phyloP scores from a whole-genome alignment of 1,140 invertebrate species.

The Nasonia vitripennis region DNA sequence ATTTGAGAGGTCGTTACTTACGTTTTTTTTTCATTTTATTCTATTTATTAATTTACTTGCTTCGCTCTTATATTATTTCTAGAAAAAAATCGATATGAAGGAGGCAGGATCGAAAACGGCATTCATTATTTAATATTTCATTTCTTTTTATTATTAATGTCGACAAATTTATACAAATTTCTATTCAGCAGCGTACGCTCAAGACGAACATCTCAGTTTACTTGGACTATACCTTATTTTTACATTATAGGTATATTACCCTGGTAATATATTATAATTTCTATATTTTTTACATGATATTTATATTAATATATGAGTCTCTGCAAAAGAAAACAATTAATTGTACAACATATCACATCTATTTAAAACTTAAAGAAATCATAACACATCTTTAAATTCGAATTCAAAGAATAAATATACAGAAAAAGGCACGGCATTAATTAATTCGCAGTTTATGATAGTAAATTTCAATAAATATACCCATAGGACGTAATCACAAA shows the following conservation, averaged over 20 bases:
- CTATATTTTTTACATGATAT: background rate
- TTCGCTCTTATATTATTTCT: background rate
- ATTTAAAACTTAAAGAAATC: constrained; percentile 21
- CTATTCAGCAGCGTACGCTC: background rate
- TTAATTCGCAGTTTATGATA: too few species aligned
- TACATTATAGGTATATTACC: constrained; percentile 7
- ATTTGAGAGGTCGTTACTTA: background rate
- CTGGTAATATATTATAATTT: constrained; percentile 13
- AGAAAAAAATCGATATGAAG: too few species aligned
- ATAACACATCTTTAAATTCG: background rate
- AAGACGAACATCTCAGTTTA: background rate
- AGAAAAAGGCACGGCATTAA: background rate
- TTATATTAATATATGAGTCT: background rate
- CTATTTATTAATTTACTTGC: background rate
- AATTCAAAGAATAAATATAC: background rate
- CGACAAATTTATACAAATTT: constrained; percentile 14
- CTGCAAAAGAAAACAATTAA: constrained; percentile 15
- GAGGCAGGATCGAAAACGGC: too few species aligned
- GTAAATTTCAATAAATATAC: too few species aligned
- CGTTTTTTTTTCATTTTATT: background rate
- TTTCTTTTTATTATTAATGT: constrained; percentile 17
- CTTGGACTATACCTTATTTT: background rate
- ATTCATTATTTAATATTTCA: background rate
- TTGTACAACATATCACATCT: constrained; percentile 36
- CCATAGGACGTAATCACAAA: too few species aligned